phyloP scores from a whole-genome alignment of 92 coral and sea anemone species.

The Phenganax marumi region DNA sequence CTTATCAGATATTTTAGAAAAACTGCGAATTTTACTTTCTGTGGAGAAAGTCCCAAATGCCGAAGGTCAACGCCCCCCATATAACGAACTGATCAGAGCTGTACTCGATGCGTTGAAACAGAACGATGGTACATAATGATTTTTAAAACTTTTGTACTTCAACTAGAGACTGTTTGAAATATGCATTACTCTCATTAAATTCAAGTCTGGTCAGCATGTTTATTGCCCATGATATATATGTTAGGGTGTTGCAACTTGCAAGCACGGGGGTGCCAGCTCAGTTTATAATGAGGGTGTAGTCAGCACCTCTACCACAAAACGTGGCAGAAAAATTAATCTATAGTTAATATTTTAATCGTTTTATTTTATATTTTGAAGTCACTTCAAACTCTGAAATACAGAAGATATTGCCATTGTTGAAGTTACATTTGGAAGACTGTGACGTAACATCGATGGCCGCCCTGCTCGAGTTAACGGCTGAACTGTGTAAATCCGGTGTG shows the following conservation, averaged over 20 bases:
- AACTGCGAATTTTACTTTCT: conserved; percentile 27
- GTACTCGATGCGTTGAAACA: conserved; percentile 11
- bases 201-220: too few relatives aligned
- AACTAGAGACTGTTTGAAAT: neutral
- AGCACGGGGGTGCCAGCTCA: neutral
- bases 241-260: neutral
- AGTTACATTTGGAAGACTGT: neutral
- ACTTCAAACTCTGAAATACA: conserved; percentile 2
- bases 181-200: too few relatives aligned
- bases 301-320: neutral
- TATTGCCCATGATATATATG: neutral
- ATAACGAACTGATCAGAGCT: neutral
- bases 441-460: conserved; percentile 3
- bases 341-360: too few relatives aligned
- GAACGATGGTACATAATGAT: neutral
- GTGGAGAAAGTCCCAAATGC: neutral
- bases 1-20: conserved; percentile 25
- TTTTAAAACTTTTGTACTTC: neutral
- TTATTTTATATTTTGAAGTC: neutral
- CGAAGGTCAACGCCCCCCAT: conserved; percentile 16
- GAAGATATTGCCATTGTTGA: conserved; percentile 17
- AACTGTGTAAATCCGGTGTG: conserved; percentile 36
- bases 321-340: neutral
- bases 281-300: neutral
- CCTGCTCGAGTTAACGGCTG: conserved; percentile 30